Evolutionary conservation across 2,888 invertebrate genomes (phyloP), one percentile per base, ranked within the genome.

Genomic region (Sarcophaga variegata): DNA sequence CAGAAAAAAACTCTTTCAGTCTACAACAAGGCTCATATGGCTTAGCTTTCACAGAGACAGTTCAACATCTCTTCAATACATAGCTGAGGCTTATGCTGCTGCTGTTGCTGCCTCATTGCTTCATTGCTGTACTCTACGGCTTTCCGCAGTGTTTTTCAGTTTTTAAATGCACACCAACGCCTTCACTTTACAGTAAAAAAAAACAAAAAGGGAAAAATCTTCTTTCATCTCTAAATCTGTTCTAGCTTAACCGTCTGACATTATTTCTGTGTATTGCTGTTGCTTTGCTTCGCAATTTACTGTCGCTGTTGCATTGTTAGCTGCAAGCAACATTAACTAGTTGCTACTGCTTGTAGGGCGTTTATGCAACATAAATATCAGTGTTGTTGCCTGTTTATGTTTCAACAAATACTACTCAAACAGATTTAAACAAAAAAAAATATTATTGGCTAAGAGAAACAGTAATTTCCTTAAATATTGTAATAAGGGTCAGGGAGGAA

Each of bases 291-390:
- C 4, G 17, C 54, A 54, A 54, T 54, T 54, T 62, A 62, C 22
- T 22, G 49, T 54, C 62, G 77, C 66, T 78, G 64, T 64, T 79
- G 81, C 82, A 67, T 84, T 76, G 75, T 67, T 84, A 84, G 87
- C 87, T 87, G 70, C 67, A 71, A 87, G 87, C 84, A 84, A 82
- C 79, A 63, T 78, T 82, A 79, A 87, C 84, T 87, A 81, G 87
- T 87, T 87, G 87, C 87, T 87, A 87, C 87, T 87, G 87, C 87
- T 87, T 79, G 64, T 87, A 84, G 87, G 87, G 87, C 87, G 87
- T 87, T 79, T 84, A 82, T 84, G 75, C 87, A 84, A 87, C 87
- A 87, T 87, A 84, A 87, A 87, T 87, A 84, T 87, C 78, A 60
- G 84, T 74, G 37, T 14, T 37, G 54, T 64, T 49, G 72, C 72